A percentile compares a stretch with the other conserved stretches of the same genome.
phyloP scores from a whole-genome alignment of 2,888 invertebrate genomes.

The Pinctada fucata region DNA sequence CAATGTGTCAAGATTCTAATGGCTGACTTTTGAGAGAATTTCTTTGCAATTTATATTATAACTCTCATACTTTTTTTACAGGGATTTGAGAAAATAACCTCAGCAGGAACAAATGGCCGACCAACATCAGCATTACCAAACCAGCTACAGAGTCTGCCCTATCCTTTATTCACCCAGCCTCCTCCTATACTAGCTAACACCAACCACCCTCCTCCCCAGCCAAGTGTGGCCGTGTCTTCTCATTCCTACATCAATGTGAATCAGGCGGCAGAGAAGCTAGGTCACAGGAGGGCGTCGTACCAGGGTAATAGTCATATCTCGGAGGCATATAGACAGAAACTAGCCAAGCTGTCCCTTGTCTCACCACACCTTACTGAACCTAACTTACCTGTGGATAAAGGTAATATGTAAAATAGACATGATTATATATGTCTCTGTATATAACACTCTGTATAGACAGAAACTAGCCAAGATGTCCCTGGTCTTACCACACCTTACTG shows the following conservation, averaged over 20 bases:
- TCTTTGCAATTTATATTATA: neutral
- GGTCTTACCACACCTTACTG: no score
- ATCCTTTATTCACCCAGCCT: neutral
- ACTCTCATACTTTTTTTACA: neutral
- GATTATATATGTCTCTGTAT: no score
- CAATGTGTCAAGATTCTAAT: no score
- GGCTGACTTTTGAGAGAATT: no score
- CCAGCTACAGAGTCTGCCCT: neutral
- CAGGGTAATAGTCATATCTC: conserved; percentile 11
- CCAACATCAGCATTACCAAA: neutral
- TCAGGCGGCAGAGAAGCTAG: no score
- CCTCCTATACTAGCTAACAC: neutral
- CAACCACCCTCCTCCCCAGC: neutral
- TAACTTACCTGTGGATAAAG: neutral
- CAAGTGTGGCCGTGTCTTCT: neutral
- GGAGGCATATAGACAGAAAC: conserved; percentile 24
- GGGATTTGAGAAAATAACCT: conserved; percentile 14
- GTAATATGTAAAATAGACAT: neutral
- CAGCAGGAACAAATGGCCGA: conserved; percentile 3
- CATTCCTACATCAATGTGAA: neutral
- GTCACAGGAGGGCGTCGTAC: neutral
- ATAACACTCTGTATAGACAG: no score
- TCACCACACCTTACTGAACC: neutral
- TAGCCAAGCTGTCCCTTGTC: conserved; percentile 21
- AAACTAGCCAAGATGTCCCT: no score